A percentile compares a stretch with the other conserved stretches of the same genome.
Conservation (phyloP, 2,888 invertebrate species). For the Microplitis deprimator region DNA sequence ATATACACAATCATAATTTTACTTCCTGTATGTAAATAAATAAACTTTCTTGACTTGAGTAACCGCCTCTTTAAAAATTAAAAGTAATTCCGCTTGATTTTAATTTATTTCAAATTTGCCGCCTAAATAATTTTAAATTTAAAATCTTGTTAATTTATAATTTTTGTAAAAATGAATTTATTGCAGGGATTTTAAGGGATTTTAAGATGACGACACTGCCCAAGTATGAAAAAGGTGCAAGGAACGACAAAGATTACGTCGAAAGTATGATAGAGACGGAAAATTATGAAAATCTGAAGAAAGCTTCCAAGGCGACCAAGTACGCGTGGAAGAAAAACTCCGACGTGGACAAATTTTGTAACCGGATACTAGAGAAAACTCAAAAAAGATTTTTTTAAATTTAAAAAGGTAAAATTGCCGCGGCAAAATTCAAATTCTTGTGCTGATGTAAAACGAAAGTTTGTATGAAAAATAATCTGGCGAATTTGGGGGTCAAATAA, state of each 20-base stretch:
- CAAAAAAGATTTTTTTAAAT: background rate
- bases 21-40: too few relatives aligned
- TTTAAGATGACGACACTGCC: background rate
- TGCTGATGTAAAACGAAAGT: too few relatives aligned
- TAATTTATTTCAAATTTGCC: background rate
- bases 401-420: too few relatives aligned
- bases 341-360: conserved; percentile 1
- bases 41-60: too few relatives aligned
- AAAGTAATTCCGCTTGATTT: too few relatives aligned
- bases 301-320: background rate
- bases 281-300: background rate
- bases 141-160: background rate
- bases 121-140: background rate
- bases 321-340: background rate
- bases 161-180: too few relatives aligned
- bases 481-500: too few relatives aligned
- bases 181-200: too few relatives aligned
- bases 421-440: too few relatives aligned
- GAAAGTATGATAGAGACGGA: background rate
- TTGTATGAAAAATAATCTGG: too few relatives aligned
- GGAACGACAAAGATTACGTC: background rate
- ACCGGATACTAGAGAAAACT: background rate
- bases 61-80: too few relatives aligned
- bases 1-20: too few relatives aligned
- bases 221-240: background rate